Evolutionary conservation across 2,113 vertebrate genomes (phyloP), one percentile per base, ranked within the genome.

Genomic region (Callionymus lyra): DNA sequence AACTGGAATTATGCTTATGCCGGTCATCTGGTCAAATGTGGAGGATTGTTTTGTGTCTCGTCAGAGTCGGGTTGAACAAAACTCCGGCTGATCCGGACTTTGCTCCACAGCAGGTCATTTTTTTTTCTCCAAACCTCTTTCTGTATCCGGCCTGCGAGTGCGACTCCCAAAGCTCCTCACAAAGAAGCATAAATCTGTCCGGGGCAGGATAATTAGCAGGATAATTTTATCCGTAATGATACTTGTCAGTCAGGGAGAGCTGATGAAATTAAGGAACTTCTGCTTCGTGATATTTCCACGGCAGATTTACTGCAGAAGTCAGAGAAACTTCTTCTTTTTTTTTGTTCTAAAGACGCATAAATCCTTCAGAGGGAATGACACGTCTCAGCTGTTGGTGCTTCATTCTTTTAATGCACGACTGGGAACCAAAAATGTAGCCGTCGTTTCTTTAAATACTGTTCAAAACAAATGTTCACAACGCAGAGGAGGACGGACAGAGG

Each of bases 181-280:
- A 77, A 66, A 80, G 72, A 72, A 65, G 81, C 71, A 86, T 84
- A 70, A 82, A 85, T 84, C 76, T 82, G 74, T 68, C 62, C 65
- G 64, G n/a, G 71, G 74, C 74, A 72, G 74, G 73, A 84, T 83
- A 86, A 84, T 85, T 85, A 86, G 63, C 45, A 16, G 74, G 82
- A 84, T 84, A 82, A 86, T 85, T 85, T 83, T 83, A 83, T 79
- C 78, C 71, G 38, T 86, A 85, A 85, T 74, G 82, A 85, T 80
- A 65, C 80, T 79, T 81, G 84, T 85, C 84, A 85, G 75, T 83
- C 82, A 82, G 58, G 47, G 63, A 8, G 56, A 41, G 72, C 67
- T 82, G 81, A 70, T 78, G 70, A 82, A 82, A 84, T 79, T 83
- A 79, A 72, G 77, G 58, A 71, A 77, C 44, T 74, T 76, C 56